These are phyloP conservation scores for Zosterops hypoxanthus DNA, from an alignment of 2,113 vertebrate species.

Conservation along the genomic window DNA sequence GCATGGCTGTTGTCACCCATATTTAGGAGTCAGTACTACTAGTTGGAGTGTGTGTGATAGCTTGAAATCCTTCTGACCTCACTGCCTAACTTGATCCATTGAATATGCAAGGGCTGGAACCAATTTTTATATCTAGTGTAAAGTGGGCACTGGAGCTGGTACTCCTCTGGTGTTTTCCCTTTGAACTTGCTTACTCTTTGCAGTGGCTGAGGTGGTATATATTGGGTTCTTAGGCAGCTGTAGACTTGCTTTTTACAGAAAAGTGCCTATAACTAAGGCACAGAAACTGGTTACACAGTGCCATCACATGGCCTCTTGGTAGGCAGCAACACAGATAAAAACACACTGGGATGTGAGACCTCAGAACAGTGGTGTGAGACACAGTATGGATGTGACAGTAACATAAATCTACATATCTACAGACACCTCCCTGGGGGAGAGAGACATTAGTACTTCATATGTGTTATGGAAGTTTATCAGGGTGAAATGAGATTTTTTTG, in stretches of 20 bases:
- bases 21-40: neutral
- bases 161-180: neutral
- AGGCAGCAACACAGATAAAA: neutral
- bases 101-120: neutral
- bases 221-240: neutral
- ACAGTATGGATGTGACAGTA: neutral
- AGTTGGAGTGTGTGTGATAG: neutral
- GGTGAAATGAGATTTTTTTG: neutral
- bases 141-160: neutral
- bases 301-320: neutral
- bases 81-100: neutral
- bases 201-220: neutral
- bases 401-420: neutral
- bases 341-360: fast-evolving
- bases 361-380: neutral
- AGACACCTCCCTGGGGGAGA: neutral
- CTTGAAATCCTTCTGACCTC: neutral
- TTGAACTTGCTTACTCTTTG: neutral
- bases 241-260: neutral
- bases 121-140: neutral
- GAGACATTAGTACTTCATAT: neutral
- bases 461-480: neutral
- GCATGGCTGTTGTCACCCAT: neutral
- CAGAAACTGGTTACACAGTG: neutral
- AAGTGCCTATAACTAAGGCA: neutral